Conservation (phyloP, 2,797 vertebrate genomes). For the Semaprochilodus insignis region DNA sequence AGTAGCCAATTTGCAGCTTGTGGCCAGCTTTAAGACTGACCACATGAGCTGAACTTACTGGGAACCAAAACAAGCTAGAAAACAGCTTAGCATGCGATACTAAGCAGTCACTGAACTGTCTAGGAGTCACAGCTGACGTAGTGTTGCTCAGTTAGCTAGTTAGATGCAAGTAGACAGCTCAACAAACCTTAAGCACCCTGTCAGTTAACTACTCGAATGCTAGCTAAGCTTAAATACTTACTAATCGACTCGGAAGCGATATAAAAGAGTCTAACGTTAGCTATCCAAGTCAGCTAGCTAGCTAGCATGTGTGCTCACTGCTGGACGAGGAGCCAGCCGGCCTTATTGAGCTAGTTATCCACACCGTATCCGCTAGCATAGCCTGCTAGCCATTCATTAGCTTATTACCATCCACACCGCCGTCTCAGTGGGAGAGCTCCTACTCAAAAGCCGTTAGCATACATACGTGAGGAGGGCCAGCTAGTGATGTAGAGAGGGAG, state of each 20-base stretch:
- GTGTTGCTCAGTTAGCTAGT: no score
- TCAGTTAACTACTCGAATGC: no score
- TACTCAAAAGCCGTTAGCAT: not conserved
- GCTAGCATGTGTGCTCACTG: not conserved
- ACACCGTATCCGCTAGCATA: not conserved
- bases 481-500: not conserved
- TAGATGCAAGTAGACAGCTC: no score
- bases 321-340: not conserved
- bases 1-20: not conserved
- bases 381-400: not conserved
- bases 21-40: not conserved
- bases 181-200: no score
- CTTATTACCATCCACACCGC: not conserved
- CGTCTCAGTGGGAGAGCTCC: not conserved
- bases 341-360: not conserved
- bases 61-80: not conserved
- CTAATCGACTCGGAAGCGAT: not conserved
- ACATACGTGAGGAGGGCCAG: not conserved
- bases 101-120: no score
- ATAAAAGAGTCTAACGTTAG: not conserved
- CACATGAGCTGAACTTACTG: conserved; percentile 5
- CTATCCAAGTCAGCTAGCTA: not conserved
- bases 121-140: no score
- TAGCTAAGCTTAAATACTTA: no score
- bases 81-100: not conserved